phyloP scores from a whole-genome alignment of 2,797 vertebrate species.

The Stomatorhinus walkeri region DNA sequence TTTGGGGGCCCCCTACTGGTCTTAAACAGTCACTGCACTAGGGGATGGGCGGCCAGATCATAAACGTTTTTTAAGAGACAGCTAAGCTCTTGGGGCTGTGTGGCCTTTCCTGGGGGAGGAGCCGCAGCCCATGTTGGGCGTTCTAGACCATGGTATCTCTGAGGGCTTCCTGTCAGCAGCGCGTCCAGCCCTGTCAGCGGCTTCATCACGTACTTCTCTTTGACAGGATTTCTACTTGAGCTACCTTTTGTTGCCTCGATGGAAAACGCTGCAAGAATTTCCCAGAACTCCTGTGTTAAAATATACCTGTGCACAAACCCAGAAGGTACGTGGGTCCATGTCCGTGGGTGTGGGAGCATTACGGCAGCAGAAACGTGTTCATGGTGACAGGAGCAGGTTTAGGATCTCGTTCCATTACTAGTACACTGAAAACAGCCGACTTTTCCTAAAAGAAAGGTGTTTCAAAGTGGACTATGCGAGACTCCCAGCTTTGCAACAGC shows the following conservation, averaged over 20 bases:
- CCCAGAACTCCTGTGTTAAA: constrained; percentile 52
- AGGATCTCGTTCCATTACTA: not conserved
- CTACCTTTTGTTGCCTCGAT: constrained; percentile 1
- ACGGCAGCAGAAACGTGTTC: not conserved
- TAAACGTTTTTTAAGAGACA: not conserved
- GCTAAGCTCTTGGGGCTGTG: not conserved
- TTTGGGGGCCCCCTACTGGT: not conserved
- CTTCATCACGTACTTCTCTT: not conserved
- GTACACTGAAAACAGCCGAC: not conserved
- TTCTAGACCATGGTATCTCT: not conserved
- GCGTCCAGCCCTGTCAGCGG: not conserved
- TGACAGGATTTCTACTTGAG: not conserved
- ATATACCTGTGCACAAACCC: constrained; percentile 66
- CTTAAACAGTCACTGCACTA: not conserved
- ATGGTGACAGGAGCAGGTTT: too few relatives aligned
- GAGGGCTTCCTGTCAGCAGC: constrained; percentile 11
- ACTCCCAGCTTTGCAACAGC: not conserved
- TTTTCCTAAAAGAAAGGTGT: not conserved
- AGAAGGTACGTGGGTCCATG: constrained; percentile 53
- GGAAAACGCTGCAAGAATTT: constrained; percentile 17
- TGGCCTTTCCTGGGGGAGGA: not conserved
- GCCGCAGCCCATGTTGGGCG: not conserved
- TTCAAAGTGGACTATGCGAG: not conserved
- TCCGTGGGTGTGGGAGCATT: not conserved
- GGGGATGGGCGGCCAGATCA: not conserved